Base-by-base conservation (phyloP, 2,888 invertebrate species). In the Asteroscopus sphinx region DNA sequence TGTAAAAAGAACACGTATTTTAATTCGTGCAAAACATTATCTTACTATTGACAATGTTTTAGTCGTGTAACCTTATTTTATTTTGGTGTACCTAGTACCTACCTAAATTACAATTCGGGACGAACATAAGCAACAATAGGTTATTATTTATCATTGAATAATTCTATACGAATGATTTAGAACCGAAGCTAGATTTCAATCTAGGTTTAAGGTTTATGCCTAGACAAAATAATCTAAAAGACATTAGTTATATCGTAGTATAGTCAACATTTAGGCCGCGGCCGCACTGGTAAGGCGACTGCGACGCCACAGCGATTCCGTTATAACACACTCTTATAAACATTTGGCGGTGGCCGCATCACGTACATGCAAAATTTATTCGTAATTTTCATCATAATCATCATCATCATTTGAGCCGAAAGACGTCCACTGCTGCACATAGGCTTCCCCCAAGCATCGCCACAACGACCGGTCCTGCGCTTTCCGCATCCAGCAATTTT, bases 1-100 rank as follows among this genome's bases (percentile, higher is more conserved):
- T 66, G 13, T 58, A 62, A 66, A 62, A 33, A 33, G 6, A 28
- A 35, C 9, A 30, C 35, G 21, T 11, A 28, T 45, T 41, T n/a
- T 12, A 33, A 30, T 25, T 41, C 17, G 15, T 33, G 21, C 26
- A 7, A 17, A 33, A 40, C 15, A 39, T 44, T 57, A 65, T 32
- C 9, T 21, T 28, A 8, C 28, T 5, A 5, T 28, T 28, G 28
- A 28, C 67, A 36, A 28, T 63, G 67, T 59, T 48, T 63, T 58
- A 67, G 67, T 41, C 48, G 59, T 41, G 68, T 45, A 63, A 59
- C 41, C 40, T 49, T 40, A 16, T 16, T 11, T 35, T 12, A 57
- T 3, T 40, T 41, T 28, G 21, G 15, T 37, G 15, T 42, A n/a
- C n/a, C n/a, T n/a, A n/a, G n/a, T n/a, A n/a, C n/a, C n/a, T n/a